phyloP scores from a whole-genome alignment of 1,140 invertebrate genomes.

The Berghia stephanieae region DNA sequence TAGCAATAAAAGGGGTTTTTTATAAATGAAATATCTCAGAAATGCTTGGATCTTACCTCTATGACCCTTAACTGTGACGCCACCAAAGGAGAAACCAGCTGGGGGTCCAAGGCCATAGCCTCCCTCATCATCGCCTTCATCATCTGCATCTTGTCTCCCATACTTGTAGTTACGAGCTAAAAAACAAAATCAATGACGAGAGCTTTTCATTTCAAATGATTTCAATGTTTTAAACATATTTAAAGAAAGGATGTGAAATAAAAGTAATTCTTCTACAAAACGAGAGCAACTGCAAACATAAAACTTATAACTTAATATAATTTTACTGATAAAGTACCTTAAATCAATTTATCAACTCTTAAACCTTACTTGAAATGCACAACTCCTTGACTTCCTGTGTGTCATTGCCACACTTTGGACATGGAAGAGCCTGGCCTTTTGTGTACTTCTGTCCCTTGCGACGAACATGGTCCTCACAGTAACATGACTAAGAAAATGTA shows the following conservation, averaged over 20 bases:
- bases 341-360: constrained; percentile 11
- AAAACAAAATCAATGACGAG: constrained; percentile 54
- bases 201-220: not conserved
- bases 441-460: constrained; percentile 93
- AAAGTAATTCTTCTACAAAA: constrained; percentile 16
- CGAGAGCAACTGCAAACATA: not conserved
- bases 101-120: constrained; percentile 32
- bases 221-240: not conserved
- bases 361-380: constrained; percentile 87
- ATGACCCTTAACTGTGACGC: constrained; percentile 17
- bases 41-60: too few relatives aligned
- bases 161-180: constrained; percentile 69
- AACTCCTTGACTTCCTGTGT: constrained; percentile 92
- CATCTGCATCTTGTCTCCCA: constrained; percentile 70
- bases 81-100: constrained; percentile 45
- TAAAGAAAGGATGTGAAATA: not conserved
- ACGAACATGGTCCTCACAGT: constrained; percentile 95
- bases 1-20: not conserved
- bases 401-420: constrained; percentile 92
- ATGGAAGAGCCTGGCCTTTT: constrained; percentile 87
- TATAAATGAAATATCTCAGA: too few relatives aligned
- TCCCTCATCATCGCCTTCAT: constrained; percentile 58
- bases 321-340: constrained; percentile 5
- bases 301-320: constrained; percentile 10
- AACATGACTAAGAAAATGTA: constrained; percentile 75